These are phyloP conservation scores for Andrena flavipes DNA, from an alignment of 2,888 invertebrate genomes.

Conservation along the genomic window DNA sequence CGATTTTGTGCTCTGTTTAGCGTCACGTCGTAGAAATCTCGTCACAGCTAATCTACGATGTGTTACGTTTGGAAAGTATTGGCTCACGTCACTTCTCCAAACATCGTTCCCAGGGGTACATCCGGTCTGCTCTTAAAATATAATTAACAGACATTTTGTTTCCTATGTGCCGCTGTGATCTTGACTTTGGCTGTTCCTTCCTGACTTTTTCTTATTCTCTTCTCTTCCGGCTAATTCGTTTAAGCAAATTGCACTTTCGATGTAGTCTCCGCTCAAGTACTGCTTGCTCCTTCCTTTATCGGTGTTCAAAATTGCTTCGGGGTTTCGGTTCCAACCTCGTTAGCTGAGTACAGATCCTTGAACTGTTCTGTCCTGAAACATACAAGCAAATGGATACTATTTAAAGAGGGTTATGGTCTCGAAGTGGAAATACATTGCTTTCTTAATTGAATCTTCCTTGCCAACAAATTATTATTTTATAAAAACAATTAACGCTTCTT, in stretches of 20 bases:
- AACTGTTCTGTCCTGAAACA: conserved; percentile 24
- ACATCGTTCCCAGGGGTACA: conserved; percentile 71
- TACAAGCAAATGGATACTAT: neutral
- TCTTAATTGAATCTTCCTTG: too few relatives aligned
- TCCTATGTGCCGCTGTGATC: neutral
- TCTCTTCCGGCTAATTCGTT: neutral
- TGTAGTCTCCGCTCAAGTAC: too few relatives aligned
- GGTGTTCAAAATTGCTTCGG: too few relatives aligned
- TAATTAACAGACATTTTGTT: neutral
- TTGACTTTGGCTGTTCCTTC: neutral
- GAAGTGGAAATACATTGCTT: too few relatives aligned
- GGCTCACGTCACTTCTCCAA: conserved; percentile 80
- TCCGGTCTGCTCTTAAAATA: conserved; percentile 13
- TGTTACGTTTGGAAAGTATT: conserved; percentile 51
- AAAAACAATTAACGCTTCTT: too few relatives aligned
- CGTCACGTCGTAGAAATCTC: conserved; percentile 28
- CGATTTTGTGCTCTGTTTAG: conserved; percentile 52
- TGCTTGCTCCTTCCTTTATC: neutral
- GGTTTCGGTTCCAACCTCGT: neutral
- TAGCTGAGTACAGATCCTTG: neutral
- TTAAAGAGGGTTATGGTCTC: too few relatives aligned
- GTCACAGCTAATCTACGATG: conserved; percentile 51
- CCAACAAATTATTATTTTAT: too few relatives aligned
- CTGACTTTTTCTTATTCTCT: neutral
- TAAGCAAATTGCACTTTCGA: neutral